phyloP scores from a whole-genome alignment of 92 coral and sea anemone species.

The Phenganax stokvisi region DNA sequence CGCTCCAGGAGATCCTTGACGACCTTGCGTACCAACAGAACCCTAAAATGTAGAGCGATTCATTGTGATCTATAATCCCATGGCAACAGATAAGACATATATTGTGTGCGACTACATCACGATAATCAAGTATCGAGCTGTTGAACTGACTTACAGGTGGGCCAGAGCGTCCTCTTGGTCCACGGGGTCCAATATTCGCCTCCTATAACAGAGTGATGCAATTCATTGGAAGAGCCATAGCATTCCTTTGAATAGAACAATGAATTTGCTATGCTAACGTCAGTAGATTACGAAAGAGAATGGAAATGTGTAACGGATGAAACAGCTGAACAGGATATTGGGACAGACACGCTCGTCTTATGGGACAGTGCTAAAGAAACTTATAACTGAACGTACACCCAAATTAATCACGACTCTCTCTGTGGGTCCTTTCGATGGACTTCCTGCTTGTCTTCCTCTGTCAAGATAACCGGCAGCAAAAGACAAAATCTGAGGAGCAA shows the following conservation, averaged over 20 bases:
- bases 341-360: too few relatives aligned
- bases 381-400: slow-evolving; percentile 5
- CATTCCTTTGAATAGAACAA: too few relatives aligned
- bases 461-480: slow-evolving; percentile 38
- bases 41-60: not conserved
- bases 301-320: not conserved
- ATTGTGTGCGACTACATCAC: too few relatives aligned
- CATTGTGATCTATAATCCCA: too few relatives aligned
- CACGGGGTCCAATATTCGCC: slow-evolving; percentile 20
- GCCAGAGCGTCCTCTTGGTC: slow-evolving; percentile 19
- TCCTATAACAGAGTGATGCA: slow-evolving; percentile 1
- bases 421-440: slow-evolving; percentile 17
- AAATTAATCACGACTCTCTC: slow-evolving; percentile 1
- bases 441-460: slow-evolving; percentile 4
- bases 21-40: not conserved
- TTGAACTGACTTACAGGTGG: not conserved
- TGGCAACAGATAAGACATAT: too few relatives aligned
- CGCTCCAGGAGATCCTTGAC: slow-evolving; percentile 21
- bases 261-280: not conserved
- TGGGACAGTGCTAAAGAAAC: too few relatives aligned
- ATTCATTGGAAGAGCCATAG: too few relatives aligned
- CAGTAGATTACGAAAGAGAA: not conserved
- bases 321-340: not conserved
- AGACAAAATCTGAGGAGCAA: slow-evolving; percentile 16
- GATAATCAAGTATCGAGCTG: too few relatives aligned